phyloP scores from a whole-genome alignment of 2,113 vertebrate species.

The Capra hircus region DNA sequence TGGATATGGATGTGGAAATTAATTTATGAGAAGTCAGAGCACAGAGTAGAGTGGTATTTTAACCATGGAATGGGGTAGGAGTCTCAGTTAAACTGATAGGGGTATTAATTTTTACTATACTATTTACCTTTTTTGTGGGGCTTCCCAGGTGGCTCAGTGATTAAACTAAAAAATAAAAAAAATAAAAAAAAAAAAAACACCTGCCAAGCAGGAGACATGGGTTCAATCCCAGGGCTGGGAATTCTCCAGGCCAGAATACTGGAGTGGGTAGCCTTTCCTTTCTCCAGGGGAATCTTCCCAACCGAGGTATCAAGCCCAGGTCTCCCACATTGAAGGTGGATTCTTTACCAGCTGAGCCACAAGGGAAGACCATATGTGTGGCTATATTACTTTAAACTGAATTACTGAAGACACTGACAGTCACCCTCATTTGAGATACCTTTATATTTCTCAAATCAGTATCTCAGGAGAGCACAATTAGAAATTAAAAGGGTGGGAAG shows the following conservation, averaged over 20 bases:
- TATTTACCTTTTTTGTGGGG: background rate
- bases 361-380: background rate
- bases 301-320: background rate
- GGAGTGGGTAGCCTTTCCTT: background rate
- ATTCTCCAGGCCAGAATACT: background rate
- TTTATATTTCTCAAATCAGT: conserved; percentile 61
- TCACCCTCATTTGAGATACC: conserved; percentile 19
- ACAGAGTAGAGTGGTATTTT: background rate
- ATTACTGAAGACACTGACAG: conserved; percentile 32
- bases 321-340: background rate
- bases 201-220: background rate
- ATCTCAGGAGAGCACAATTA: conserved; percentile 57
- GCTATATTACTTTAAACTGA: conserved; percentile 13
- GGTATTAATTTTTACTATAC: background rate
- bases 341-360: background rate
- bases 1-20: background rate
- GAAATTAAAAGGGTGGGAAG: conserved; percentile 38
- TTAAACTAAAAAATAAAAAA: background rate
- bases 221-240: background rate
- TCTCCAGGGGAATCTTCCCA: background rate
- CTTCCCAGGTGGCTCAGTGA: background rate
- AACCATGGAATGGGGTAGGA: background rate
- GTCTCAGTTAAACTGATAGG: background rate
- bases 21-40: background rate
- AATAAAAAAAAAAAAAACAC: background rate